Evolutionary conservation across 1,140 invertebrate genomes (phyloP), one percentile per base, ranked within the genome.

Genomic region (Arion vulgaris): DNA sequence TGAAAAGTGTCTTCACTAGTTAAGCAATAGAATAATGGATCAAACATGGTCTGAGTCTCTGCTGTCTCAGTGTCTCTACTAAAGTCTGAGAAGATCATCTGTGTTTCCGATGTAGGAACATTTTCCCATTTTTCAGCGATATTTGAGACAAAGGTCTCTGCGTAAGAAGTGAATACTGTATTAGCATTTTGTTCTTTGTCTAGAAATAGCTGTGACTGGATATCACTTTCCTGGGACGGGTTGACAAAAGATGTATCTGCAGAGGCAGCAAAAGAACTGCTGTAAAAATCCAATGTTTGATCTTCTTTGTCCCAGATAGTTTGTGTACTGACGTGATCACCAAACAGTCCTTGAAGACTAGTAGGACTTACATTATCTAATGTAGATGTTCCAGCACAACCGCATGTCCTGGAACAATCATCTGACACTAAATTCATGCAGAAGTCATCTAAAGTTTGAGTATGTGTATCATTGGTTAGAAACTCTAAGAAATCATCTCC

Each of bases 401-500:
- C n/a, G 9, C 1, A 32, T 1, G 19, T 26, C 2, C 34, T n/a
- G 2, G 57, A 39, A 23, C 17, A n/a, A 5, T 28, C 51, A 62
- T 17, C 39, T 34, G 45, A 34, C 19, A 4, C 17, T 2, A 73
- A 41, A 26, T 39, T 41, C 38, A 39, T 73, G 45, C 26, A 78
- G 39, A 78, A 66, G 32, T 78, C 76, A 45, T 78, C 57, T 34
- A 78, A 68, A 19, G 76, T 78, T 53, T 78, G 76, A 17, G 76
- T 78, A 28, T 78, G 76, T 0, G 36, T 78, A 32, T 78, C 76
- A 28, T 53, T 78, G 19, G 76, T 78, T 15, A 78, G 34, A 41
- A 49, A 78, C 36, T 78, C 76, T n/a, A 78, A 28, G 17, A 78
- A 26, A 17, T 78, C 76, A 78, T 78, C 76, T 66, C 76, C 76